Evolutionary conservation across 2,888 invertebrate species (phyloP), one percentile per base, ranked within the genome.

Genomic region (Melolontha melolontha): DNA sequence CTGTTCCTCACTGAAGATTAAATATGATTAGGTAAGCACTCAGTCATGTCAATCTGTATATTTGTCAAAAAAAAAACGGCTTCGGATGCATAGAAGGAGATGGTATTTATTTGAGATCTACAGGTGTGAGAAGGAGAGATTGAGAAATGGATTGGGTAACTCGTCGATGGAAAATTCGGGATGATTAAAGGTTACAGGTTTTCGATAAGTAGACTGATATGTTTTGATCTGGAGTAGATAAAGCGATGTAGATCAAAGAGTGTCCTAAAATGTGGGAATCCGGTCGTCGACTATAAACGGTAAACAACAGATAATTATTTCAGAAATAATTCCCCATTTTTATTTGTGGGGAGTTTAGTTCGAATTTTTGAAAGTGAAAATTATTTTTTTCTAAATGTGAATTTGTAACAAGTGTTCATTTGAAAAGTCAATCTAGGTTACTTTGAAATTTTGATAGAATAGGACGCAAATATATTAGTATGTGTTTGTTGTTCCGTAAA

Each of bases 21-120:
- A 71, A 70, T 69, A 59, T 63, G 73, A 71, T 73, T 71, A 73
- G 65, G 69, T 69, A 71, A 73, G 70, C 69, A 69, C 69, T 73
- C 71, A 65, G 70, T 73, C 73, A 73, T 70, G 71, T 71, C 73
- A 70, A 66, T 68, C 71, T 67, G 64, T 67, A 67, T 69, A 65
- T 68, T 64, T 67, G 64, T 72, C 66, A 63, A 64, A 66, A 66
- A 64, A 47, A 49, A 55, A 49, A 42, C 16, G 17, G 51, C 55
- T 51, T 52, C 59, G 40, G 22, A 34, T 57, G 42, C 41, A 66
- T 41, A 40, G 16, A 17, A 17, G 41, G 22, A 62, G 63, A 47
- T 27, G n/a, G 52, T 44, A 55, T 39, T 55, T 47, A 12, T 14
- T 27, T 27, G 12, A 12, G 27, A 11, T 10, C 11, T 22, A 57